Base-by-base conservation (phyloP, 2,797 vertebrate species). In the Xenops minutus region DNA sequence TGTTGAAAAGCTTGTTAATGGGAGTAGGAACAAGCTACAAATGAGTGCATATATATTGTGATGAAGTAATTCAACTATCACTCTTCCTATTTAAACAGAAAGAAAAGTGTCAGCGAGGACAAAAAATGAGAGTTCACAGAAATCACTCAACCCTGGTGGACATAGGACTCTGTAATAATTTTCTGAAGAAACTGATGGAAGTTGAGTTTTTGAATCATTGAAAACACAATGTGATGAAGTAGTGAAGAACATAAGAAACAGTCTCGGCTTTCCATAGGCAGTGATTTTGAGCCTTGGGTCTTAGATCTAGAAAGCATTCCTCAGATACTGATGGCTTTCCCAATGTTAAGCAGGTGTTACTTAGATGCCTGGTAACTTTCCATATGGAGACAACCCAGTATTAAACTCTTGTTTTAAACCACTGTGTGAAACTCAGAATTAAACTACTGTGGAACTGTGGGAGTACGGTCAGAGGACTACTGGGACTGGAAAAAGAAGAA, bases 21-120 rank as follows among this genome's bases (percentile, higher is more conserved):
- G 76, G 55, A 85, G 11, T 51, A 80, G 90, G 96, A 96, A 96
- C 94, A 54, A 96, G 95, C 56, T 96, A 52, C 51, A 88, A 93
- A 96, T 95, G 90, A 95, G 34, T 55, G 21, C 41, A 62, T 92
- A 44, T 29, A 71, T 91, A 88, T 85, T 93, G 67, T 85, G 24
- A 52, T 77, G 67, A 84, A 92, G 58, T 93, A 92, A 95, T 91
- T 94, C 55, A 89, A 37, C 58, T 77, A 92, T 77, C 89, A 44
- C 20, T 37, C 21, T 75, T 76, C 68, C 62, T 82, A 77, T 92
- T 95, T 95, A 95, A 96, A 93, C 55, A 29, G 58, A 88, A 87
- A 91, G 54, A 86, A 93, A 94, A 92, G 68, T 95, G 13, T 46
- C 76, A 83, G 26, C 34, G 83, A 77, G 34, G 37, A 63, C 26